A percentile compares a stretch with the other conserved stretches of the same genome.
These are phyloP conservation scores for Ctenodactylus gundi DNA, from an alignment of 2,113 vertebrate species.

Conservation along the genomic window DNA sequence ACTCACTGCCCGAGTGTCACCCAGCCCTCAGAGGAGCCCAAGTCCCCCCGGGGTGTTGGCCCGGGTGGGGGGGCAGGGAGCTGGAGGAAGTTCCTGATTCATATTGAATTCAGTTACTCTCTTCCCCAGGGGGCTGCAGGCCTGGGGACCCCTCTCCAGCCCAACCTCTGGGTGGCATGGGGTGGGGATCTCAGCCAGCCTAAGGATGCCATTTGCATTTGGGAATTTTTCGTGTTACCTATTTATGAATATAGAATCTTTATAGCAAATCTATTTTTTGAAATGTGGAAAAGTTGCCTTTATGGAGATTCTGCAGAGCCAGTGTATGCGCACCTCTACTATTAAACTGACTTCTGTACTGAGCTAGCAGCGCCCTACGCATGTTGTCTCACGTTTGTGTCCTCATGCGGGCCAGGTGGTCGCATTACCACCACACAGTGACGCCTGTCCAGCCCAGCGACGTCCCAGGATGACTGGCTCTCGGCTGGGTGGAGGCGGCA, in stretches of 20 bases:
- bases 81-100: constrained; percentile 6
- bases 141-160: not conserved
- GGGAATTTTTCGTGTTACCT: constrained; percentile 40
- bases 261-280: constrained; percentile 73
- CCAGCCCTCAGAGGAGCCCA: not conserved
- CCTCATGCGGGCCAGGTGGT: not conserved
- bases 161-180: no score
- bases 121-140: not conserved
- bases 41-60: not conserved
- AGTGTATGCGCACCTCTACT: constrained; percentile 45
- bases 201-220: constrained; percentile 10
- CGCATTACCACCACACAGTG: no score
- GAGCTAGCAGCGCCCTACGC: not conserved
- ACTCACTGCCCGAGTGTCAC: no score
- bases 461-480: no score
- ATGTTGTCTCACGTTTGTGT: not conserved
- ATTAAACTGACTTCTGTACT: constrained; percentile 59
- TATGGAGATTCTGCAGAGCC: constrained; percentile 63
- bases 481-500: no score
- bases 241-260: constrained; percentile 71
- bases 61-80: not conserved
- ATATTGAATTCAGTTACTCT: constrained; percentile 9
- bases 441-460: no score
- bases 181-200: not conserved
- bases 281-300: constrained; percentile 61